These are phyloP conservation scores for Petaurus breviceps DNA, from an alignment of 2,113 vertebrate genomes.

Conservation along the genomic window DNA sequence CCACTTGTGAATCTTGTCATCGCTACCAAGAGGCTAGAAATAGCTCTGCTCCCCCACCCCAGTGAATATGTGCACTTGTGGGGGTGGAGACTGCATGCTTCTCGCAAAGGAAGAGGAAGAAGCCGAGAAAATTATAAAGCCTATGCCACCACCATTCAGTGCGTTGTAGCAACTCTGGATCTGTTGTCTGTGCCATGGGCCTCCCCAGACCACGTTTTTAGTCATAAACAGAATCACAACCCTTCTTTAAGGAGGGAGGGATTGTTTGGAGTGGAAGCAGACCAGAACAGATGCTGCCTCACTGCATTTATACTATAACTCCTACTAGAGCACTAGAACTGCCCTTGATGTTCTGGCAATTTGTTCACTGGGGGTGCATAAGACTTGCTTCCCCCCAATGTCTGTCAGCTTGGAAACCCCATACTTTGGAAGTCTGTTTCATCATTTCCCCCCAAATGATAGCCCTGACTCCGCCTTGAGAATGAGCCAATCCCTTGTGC, in stretches of 20 bases:
- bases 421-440: slow-evolving; percentile 12
- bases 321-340: slow-evolving; percentile 44
- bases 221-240: slow-evolving; percentile 30
- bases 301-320: slow-evolving; percentile 11
- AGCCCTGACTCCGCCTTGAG: not conserved
- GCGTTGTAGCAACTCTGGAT: not conserved
- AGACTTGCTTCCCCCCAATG: not conserved
- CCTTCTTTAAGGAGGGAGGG: not conserved
- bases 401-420: not conserved
- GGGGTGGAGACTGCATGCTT: slow-evolving; percentile 8
- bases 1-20: slow-evolving; percentile 64
- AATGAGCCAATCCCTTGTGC: not conserved
- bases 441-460: not conserved
- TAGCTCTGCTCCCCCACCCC: slow-evolving; percentile 37
- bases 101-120: slow-evolving; percentile 18
- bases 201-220: slow-evolving; percentile 5
- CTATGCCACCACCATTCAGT: slow-evolving; percentile 7
- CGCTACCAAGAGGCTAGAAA: slow-evolving; percentile 59
- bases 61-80: slow-evolving; percentile 50
- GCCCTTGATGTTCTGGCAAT: slow-evolving; percentile 33
- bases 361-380: slow-evolving; percentile 40
- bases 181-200: not conserved
- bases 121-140: slow-evolving; percentile 36
- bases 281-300: not conserved
- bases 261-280: slow-evolving; percentile 42